Conservation (phyloP, 2,113 vertebrate genomes). For the Xiphophorus maculatus region DNA sequence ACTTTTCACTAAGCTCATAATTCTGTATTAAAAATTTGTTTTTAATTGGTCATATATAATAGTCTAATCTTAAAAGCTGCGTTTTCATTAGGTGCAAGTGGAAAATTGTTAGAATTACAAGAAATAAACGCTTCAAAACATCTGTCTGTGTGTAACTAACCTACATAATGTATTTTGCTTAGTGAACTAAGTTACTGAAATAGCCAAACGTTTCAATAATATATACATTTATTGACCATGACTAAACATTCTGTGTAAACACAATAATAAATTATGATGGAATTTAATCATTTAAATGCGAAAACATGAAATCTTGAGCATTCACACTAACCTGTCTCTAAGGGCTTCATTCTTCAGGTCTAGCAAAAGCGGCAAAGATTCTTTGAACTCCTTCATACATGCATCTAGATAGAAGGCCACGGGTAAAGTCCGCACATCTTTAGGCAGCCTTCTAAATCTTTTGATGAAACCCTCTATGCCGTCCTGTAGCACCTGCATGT, state of each 20-base stretch:
- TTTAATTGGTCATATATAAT: too few relatives aligned
- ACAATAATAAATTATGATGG: not conserved
- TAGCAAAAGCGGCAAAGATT: constrained; percentile 91
- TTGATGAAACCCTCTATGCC: constrained; percentile 87
- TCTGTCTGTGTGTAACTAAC: not conserved
- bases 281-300: not conserved
- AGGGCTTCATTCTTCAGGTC: constrained; percentile 94
- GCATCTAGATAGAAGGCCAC: constrained; percentile 84
- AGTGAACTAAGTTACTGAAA: not conserved
- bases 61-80: too few relatives aligned
- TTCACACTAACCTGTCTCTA: constrained; percentile 86
- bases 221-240: too few relatives aligned
- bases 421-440: constrained; percentile 79
- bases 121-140: not conserved
- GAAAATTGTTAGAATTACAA: too few relatives aligned
- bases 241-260: not conserved
- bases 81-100: too few relatives aligned
- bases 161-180: not conserved
- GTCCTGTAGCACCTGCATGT: constrained; percentile 89
- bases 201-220: not conserved
- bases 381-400: constrained; percentile 91
- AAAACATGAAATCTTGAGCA: not conserved
- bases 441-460: constrained; percentile 84
- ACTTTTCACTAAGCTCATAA: too few relatives aligned
- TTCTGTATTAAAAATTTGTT: too few relatives aligned